Base-by-base conservation (phyloP, 1,140 invertebrate species). In the Cylas formicarius region DNA sequence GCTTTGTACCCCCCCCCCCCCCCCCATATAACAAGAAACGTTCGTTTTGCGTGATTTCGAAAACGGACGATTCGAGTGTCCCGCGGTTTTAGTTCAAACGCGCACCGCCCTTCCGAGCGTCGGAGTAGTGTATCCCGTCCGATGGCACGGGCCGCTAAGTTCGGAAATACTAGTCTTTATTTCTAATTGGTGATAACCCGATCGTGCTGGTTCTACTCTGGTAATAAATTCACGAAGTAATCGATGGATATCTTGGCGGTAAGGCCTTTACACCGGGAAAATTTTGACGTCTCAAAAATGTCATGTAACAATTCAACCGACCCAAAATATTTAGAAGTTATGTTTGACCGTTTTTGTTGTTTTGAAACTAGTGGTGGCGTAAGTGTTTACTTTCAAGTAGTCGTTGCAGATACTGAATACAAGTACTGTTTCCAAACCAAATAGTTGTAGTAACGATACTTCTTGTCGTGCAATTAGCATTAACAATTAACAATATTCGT, bases 111-210 rank as follows among this genome's bases (percentile, higher is more conserved):
- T n/a, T n/a, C n/a, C n/a, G n/a, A n/a, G n/a, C n/a, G n/a, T n/a
- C n/a, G n/a, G n/a, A n/a, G n/a, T n/a, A n/a, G n/a, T n/a, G n/a
- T n/a, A n/a, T n/a, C n/a, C n/a, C n/a, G n/a, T n/a, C n/a, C n/a
- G n/a, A n/a, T n/a, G n/a, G n/a, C n/a, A n/a, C n/a, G n/a, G n/a
- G n/a, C n/a, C n/a, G n/a, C n/a, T n/a, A n/a, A n/a, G n/a, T n/a
- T n/a, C n/a, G n/a, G 34, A 48, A 48, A 34, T 41, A 35, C 48
- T 50, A 50, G 48, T 50, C 48, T 46, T 28, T 24, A 42, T 34
- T 44, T 27, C 17, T 23, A 23, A 16, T 32, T 32, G 18, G 13
- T 32, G 18, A 9, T 32, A 17, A 11, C 24, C 10, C 13, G 13
- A n/a, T 27, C 13, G 10, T 27, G 13, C 10, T n/a, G 24, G 10